Evolutionary conservation across 2,113 vertebrate genomes (phyloP).

Genomic region (Hypocryptadius cinnamomeus): DNA sequence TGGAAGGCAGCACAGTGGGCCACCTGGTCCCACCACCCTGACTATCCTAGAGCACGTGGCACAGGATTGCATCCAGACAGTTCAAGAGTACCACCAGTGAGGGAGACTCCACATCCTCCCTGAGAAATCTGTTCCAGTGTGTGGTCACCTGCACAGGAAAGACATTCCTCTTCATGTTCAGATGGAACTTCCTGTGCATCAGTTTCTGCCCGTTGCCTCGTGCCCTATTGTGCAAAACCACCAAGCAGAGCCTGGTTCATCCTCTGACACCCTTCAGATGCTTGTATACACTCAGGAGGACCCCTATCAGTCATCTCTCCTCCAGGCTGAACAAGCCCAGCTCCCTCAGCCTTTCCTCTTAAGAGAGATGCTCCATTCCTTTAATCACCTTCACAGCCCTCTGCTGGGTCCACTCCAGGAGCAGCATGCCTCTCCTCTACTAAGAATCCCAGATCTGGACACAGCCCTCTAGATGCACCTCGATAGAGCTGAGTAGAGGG

Average conservation of each 20-base stretch:
- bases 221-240: fast-evolving
- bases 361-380: background rate
- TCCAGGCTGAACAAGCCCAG: background rate
- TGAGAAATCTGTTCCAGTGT: background rate
- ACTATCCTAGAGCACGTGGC: background rate
- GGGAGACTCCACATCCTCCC: background rate
- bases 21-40: background rate
- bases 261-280: too few species aligned
- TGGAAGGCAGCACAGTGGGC: background rate
- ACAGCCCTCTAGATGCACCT: too few species aligned
- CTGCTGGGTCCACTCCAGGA: background rate
- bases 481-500: background rate
- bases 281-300: background rate
- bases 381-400: background rate
- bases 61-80: background rate
- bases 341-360: background rate
- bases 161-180: background rate
- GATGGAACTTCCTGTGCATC: background rate
- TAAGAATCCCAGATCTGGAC: background rate
- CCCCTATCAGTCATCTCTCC: background rate
- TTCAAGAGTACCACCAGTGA: background rate
- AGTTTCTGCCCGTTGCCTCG: fast-evolving
- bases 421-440: background rate
- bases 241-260: fast-evolving
- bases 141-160: background rate